A percentile compares a stretch with the other conserved stretches of the same genome.
Evolutionary conservation across 2,888 invertebrate genomes (phyloP).

Genomic region (Carterocephalus palaemon): DNA sequence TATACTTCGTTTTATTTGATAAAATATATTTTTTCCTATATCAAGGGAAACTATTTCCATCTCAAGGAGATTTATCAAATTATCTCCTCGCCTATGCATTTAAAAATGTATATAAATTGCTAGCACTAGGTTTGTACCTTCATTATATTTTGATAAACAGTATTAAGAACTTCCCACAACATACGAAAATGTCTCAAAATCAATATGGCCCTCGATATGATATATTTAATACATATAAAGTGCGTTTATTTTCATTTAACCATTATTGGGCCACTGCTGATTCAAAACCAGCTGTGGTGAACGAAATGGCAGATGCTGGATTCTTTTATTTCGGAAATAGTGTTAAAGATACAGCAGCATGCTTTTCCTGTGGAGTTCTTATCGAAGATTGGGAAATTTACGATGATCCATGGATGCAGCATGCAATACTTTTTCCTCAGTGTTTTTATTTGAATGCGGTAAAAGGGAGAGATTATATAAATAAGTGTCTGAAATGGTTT

Average conservation of each 20-base stretch:
- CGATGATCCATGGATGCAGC: no score
- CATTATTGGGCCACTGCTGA: background rate
- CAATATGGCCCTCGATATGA: conserved; percentile 1
- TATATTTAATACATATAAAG: conserved; percentile 1
- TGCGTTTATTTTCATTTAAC: conserved; percentile 3
- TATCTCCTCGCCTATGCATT: background rate
- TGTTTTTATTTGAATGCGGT: no score
- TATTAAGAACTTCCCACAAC: background rate
- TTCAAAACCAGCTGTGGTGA: background rate
- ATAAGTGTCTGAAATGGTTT: no score
- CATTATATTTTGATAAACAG: background rate
- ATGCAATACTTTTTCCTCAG: no score
- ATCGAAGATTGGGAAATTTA: no score
- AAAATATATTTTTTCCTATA: no score
- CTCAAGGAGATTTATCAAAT: no score
- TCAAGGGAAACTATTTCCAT: no score
- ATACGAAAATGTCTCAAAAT: background rate
- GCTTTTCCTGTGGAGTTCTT: background rate
- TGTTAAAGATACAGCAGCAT: background rate
- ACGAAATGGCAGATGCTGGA: conserved; percentile 1
- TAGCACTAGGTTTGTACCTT: background rate
- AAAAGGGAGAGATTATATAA: no score
- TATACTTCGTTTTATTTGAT: background rate
- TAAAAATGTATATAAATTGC: background rate
- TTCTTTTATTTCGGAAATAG: conserved; percentile 2